phyloP scores from a whole-genome alignment of 2,888 invertebrate species.

The Caenorhabditis macrosperma region DNA sequence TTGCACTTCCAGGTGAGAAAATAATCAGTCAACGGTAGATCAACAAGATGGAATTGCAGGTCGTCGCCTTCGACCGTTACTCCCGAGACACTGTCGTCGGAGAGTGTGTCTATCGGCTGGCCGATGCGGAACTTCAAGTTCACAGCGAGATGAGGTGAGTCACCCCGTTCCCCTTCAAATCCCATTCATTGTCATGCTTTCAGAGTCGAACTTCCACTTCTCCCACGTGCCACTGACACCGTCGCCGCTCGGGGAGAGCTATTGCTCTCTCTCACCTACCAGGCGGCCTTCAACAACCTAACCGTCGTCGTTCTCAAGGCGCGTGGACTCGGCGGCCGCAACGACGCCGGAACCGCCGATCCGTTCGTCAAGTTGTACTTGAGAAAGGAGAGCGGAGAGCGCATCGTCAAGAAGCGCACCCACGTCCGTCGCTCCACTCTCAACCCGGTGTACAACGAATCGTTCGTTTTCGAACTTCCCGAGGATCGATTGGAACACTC shows the following conservation, averaged over 20 bases:
- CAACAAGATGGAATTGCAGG: constrained; percentile 40
- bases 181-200: no score
- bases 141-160: constrained; percentile 60
- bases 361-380: constrained; percentile 98
- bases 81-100: constrained; percentile 98
- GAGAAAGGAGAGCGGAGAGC: constrained; percentile 90
- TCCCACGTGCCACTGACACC: constrained; percentile 69
- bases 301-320: constrained; percentile 98
- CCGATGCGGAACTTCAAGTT: constrained; percentile 81
- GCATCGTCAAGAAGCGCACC: constrained; percentile 98
- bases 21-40: not conserved
- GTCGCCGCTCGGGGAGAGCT: constrained; percentile 82
- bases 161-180: no score
- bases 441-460: constrained; percentile 99
- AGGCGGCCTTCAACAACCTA: constrained; percentile 94
- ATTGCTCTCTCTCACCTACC: constrained; percentile 96
- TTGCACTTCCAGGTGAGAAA: constrained; percentile 86
- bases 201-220: constrained; percentile 70
- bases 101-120: constrained; percentile 88
- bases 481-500: constrained; percentile 64
- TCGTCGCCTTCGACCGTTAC: constrained; percentile 93
- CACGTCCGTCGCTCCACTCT: constrained; percentile 88
- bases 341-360: constrained; percentile 87
- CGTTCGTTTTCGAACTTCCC: constrained; percentile 97
- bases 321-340: constrained; percentile 92